Percentiles rank a stretch among this genome's conserved stretches.
These are phyloP conservation scores for Phragmatobia fuliginosa DNA, from an alignment of 2,888 invertebrate genomes.

Conservation along the genomic window DNA sequence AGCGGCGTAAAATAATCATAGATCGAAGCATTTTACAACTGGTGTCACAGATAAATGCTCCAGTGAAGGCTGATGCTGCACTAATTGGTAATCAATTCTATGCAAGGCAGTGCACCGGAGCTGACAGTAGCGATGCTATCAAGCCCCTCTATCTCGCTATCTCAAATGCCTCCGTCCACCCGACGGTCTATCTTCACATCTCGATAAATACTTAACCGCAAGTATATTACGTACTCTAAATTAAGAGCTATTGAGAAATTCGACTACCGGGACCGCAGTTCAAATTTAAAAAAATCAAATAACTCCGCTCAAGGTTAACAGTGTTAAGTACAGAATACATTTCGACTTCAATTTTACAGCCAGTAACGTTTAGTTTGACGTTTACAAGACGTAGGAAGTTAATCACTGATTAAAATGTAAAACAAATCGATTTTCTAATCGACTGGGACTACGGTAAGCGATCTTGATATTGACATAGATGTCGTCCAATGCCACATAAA, in stretches of 20 bases:
- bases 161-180: constrained; percentile 57
- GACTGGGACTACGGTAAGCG: constrained; percentile 26
- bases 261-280: constrained; percentile 53
- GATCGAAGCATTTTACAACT: constrained; percentile 10
- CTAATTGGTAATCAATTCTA: constrained; percentile 74
- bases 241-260: constrained; percentile 67
- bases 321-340: constrained; percentile 49
- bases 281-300: constrained; percentile 62
- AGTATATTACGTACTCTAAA: constrained; percentile 68
- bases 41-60: constrained; percentile 49
- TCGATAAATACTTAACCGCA: constrained; percentile 61
- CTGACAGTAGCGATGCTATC: constrained; percentile 65
- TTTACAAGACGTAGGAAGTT: constrained; percentile 29
- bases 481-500: constrained; percentile 34
- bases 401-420: constrained; percentile 46
- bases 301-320: constrained; percentile 57
- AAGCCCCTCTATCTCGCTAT: constrained; percentile 57
- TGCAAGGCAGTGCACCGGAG: constrained; percentile 63
- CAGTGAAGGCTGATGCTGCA: constrained; percentile 58
- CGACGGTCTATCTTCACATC: constrained; percentile 66
- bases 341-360: constrained; percentile 47
- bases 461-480: constrained; percentile 45
- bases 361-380: constrained; percentile 36
- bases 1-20: constrained; percentile 5
- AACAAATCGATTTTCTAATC: constrained; percentile 43